Conservation (phyloP, 2,797 vertebrate genomes). For the Nannoperca australis region DNA sequence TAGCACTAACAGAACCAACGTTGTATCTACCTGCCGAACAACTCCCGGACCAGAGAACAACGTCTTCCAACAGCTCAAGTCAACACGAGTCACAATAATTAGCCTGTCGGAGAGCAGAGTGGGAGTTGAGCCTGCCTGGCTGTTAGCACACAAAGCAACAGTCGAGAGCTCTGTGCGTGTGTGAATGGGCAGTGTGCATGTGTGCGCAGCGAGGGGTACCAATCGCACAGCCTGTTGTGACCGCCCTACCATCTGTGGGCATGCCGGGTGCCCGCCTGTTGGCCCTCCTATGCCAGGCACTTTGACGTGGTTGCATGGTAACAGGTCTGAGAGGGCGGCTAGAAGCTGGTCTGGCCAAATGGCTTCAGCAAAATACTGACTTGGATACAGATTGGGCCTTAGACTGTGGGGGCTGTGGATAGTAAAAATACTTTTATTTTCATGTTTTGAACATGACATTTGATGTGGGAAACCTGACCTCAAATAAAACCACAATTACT, state of each 20-base stretch:
- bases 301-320: slow-evolving; percentile 82
- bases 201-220: slow-evolving; percentile 64
- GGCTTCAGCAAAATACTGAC: slow-evolving; percentile 57
- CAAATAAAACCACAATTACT: background rate
- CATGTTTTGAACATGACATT: background rate
- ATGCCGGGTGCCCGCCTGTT: slow-evolving; percentile 79
- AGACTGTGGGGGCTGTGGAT: background rate
- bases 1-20: background rate
- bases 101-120: slow-evolving; percentile 62
- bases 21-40: slow-evolving; percentile 33
- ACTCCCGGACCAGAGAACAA: slow-evolving; percentile 16
- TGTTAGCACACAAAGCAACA: slow-evolving; percentile 70
- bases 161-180: slow-evolving; percentile 45
- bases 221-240: slow-evolving; percentile 75
- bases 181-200: background rate
- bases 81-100: slow-evolving; percentile 64
- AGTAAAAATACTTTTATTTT: slow-evolving; percentile 8
- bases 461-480: background rate
- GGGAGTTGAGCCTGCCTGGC: slow-evolving; percentile 65
- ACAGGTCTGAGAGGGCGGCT: slow-evolving; percentile 74
- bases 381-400: slow-evolving; percentile 26
- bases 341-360: slow-evolving; percentile 67
- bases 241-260: slow-evolving; percentile 83
- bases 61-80: slow-evolving; percentile 26
- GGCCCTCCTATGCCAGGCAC: slow-evolving; percentile 76